These are phyloP conservation scores for Hafferia zeledoni DNA, from an alignment of 2,797 vertebrate genomes.

Conservation along the genomic window DNA sequence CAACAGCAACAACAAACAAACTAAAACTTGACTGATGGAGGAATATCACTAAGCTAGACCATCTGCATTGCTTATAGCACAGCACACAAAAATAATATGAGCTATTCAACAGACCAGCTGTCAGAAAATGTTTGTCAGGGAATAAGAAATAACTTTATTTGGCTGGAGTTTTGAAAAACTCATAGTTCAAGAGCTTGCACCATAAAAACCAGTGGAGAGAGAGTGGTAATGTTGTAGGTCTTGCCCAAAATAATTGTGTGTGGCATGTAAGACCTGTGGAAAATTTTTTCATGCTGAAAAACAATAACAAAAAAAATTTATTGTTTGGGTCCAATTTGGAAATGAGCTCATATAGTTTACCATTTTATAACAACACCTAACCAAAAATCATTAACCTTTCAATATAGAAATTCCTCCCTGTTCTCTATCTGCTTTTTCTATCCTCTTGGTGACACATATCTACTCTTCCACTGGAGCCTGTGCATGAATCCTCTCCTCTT, in stretches of 20 bases:
- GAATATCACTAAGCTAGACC: conserved; percentile 44
- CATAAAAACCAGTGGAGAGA: background rate
- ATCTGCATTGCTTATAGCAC: conserved; percentile 59
- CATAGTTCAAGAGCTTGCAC: background rate
- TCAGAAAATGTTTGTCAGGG: conserved; percentile 34
- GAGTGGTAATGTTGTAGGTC: background rate
- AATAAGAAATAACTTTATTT: background rate
- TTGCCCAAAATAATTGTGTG: background rate
- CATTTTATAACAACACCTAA: background rate
- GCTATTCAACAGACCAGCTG: conserved; percentile 45
- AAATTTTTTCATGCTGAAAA: background rate
- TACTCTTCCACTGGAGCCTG: background rate
- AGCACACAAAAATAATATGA: conserved; percentile 46
- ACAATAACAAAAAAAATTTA: background rate
- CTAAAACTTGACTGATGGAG: conserved; percentile 49
- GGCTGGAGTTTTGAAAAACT: background rate
- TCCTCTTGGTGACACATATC: background rate
- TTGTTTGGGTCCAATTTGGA: background rate
- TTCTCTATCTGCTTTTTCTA: background rate
- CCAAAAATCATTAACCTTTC: background rate
- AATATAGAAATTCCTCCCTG: background rate
- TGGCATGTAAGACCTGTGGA: background rate
- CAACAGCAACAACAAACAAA: conserved; percentile 11
- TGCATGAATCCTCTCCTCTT: background rate
- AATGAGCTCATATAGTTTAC: background rate